phyloP scores from a whole-genome alignment of 2,888 invertebrate species.

The Alloplasta piceator region DNA sequence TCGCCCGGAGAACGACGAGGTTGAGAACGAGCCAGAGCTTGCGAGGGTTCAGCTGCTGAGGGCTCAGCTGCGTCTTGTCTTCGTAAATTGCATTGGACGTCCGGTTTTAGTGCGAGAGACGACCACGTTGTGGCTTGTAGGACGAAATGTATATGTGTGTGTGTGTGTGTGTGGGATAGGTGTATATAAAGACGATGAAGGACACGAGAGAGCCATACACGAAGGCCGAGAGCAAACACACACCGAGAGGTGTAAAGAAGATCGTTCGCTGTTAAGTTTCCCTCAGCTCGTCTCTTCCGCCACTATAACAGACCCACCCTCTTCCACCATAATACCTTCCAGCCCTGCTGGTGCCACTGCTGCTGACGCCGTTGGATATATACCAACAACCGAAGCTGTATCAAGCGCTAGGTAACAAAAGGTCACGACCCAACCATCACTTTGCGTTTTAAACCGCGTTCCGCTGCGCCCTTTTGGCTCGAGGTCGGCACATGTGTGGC shows the following conservation, averaged over 20 bases:
- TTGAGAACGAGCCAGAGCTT: slow-evolving; percentile 58
- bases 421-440: no score
- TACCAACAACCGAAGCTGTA: slow-evolving; percentile 29
- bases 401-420: not conserved
- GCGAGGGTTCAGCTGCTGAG: slow-evolving; percentile 56
- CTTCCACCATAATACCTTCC: slow-evolving; percentile 45
- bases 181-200: slow-evolving; percentile 24
- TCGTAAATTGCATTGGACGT: slow-evolving; percentile 65
- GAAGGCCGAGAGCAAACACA: slow-evolving; percentile 25
- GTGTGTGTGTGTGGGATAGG: not conserved
- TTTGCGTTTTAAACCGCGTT: no score
- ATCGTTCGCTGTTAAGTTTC: slow-evolving; percentile 59
- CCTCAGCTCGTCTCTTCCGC: slow-evolving; percentile 57
- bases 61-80: slow-evolving; percentile 67
- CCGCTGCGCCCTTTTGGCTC: not conserved
- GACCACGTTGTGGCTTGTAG: slow-evolving; percentile 52
- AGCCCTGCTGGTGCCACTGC: slow-evolving; percentile 29
- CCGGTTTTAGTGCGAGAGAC: slow-evolving; percentile 58
- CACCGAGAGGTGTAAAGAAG: slow-evolving; percentile 61
- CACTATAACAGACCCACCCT: slow-evolving; percentile 10
- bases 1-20: slow-evolving; percentile 54
- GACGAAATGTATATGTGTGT: slow-evolving; percentile 8
- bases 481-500: not conserved
- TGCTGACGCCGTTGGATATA: slow-evolving; percentile 28
- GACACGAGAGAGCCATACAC: slow-evolving; percentile 17